Conservation (phyloP, 2,113 vertebrate species). For the Microtus richardsoni region DNA sequence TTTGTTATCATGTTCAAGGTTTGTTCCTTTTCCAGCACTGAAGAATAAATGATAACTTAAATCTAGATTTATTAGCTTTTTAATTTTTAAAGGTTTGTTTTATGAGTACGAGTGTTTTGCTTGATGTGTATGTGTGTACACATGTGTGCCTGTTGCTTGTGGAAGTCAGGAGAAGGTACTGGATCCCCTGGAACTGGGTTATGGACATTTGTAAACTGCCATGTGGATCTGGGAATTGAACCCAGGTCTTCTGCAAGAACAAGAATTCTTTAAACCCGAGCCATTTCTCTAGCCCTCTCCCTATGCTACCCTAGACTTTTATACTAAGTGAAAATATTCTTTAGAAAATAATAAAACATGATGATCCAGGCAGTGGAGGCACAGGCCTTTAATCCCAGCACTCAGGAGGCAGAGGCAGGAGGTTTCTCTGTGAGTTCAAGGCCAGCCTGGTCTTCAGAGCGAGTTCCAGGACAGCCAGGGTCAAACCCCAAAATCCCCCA, state of each 20-base stretch:
- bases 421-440: background rate
- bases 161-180: background rate
- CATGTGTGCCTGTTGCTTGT: background rate
- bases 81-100: background rate
- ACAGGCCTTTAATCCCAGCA: background rate
- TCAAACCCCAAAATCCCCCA: background rate
- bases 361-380: background rate
- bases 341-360: slow-evolving; percentile 42
- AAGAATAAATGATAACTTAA: slow-evolving; percentile 27
- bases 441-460: background rate
- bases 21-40: background rate
- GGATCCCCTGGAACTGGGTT: background rate
- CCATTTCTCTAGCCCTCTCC: background rate
- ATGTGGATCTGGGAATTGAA: background rate
- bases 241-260: background rate
- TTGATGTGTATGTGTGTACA: background rate
- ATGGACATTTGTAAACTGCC: background rate
- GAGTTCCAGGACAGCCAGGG: background rate
- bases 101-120: background rate
- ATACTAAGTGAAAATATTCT: slow-evolving; percentile 37
- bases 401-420: background rate
- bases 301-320: background rate
- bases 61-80: background rate
- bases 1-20: background rate
- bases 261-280: background rate